Conservation (phyloP, 2,797 vertebrate genomes). For the Fistularia tabacaria region DNA sequence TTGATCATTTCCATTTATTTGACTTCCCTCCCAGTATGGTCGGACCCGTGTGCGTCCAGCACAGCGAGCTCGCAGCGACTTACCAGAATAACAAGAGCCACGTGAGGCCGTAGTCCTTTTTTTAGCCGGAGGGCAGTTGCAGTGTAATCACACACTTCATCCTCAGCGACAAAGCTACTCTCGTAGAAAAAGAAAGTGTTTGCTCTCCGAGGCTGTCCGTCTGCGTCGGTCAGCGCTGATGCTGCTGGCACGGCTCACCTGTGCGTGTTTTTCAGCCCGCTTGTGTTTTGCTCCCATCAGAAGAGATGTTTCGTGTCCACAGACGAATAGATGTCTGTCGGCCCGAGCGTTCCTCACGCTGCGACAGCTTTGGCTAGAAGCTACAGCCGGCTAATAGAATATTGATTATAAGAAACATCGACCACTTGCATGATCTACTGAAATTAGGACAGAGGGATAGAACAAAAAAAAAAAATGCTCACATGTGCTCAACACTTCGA, state of each 20-base stretch:
- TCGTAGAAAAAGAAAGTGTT: slow-evolving; percentile 22
- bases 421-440: slow-evolving; percentile 16
- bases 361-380: slow-evolving; percentile 8
- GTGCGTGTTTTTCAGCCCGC: too few species aligned
- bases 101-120: slow-evolving; percentile 3
- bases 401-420: slow-evolving; percentile 28
- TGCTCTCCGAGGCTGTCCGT: slow-evolving; percentile 28
- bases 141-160: slow-evolving; percentile 28
- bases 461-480: too few species aligned
- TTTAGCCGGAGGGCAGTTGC: slow-evolving; percentile 32
- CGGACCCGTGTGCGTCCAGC: background rate
- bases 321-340: slow-evolving; percentile 15
- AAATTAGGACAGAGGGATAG: slow-evolving; percentile 13
- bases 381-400: slow-evolving; percentile 26
- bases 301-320: background rate
- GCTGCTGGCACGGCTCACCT: too few species aligned
- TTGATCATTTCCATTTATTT: too few species aligned
- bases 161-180: slow-evolving; percentile 18
- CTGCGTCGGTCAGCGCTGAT: background rate
- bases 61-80: slow-evolving; percentile 1
- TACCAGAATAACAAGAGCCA: slow-evolving; percentile 13
- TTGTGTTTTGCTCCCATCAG: slow-evolving; percentile 1
- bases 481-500: background rate
- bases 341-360: background rate
- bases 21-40: too few species aligned